Base-by-base conservation (phyloP, 2,888 invertebrate genomes). In the Melolontha melolontha region DNA sequence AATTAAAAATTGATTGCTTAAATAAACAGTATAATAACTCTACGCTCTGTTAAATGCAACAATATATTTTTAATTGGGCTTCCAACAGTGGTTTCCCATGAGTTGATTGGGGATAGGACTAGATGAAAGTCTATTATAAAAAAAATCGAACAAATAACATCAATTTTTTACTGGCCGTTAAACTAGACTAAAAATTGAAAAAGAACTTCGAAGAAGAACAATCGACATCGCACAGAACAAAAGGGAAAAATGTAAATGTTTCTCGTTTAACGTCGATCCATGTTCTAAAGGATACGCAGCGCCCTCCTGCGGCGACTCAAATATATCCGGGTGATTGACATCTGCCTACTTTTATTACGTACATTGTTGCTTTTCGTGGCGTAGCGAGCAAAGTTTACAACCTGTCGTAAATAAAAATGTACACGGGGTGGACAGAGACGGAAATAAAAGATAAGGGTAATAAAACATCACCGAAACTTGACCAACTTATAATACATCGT, bases 321-420 rank as follows among this genome's bases (percentile, higher is more conserved):
- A 57, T 16, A 57, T 57, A 57, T 42, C 57, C 57, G 64, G 51
- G 64, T 64, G 64, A 64, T 64, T 64, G 64, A 64, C 64, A 64
- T 64, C 64, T 64, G 64, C 64, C 64, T 50, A 64, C 50, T 64
- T 64, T 64, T 64, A 64, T 64, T 64, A 64, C 64, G 64, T 41
- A 64, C 64, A 64, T 64, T 64, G 64, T 64, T 64, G 64, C 64
- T 50, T 64, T 64, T 27, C 12, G 22, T n/a, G n/a, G 42, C 41
- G 41, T 42, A 22, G 42, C 27, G 22, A 52, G 51, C 44, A 42
- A 27, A 29, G 44, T 59, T 59, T 59, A 59, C 47, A 59, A 59
- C 59, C 59, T 59, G 59, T 59, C 59, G 44, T 59, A 59, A 59
- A 59, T 59, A 59, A 59, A 59, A 44, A 16, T 59, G 42, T 29